Evolutionary conservation across 2,797 vertebrate genomes (phyloP), one percentile per base, ranked within the genome.

Genomic region (Pangasius krempfi): DNA sequence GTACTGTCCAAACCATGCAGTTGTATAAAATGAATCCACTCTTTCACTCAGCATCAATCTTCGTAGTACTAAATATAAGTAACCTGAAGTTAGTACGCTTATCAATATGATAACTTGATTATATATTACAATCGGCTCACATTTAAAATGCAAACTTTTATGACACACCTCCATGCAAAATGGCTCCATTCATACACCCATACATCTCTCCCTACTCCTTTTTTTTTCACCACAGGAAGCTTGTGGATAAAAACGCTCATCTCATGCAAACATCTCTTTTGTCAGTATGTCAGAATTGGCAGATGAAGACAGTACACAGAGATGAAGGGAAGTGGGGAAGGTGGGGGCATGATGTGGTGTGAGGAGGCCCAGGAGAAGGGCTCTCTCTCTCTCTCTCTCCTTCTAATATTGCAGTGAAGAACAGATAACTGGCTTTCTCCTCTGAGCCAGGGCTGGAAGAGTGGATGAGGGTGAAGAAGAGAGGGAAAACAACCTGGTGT

Each of bases 271-370:
- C 84, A 44, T 86, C 85, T 89, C 86, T 88, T 88, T 73, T 78
- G 62, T 56, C 58, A 83, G 79, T 87, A 89, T 89, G 84, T 90
- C 87, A 90, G 87, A 86, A 83, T 56, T 90, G 88, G 87, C 85
- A 88, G 86, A 89, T 84, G 58, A 88, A 87, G 84, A 87, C 78
- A 86, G 75, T 82, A 30, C 20, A 72, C 33, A 58, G 87, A 76
- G 47, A 87, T 84, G 86, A 88, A 88, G 72, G 87, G 88, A 90
- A 85, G 80, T 82, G 44, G 80, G 27, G 68, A 47, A 22, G n/a
- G 76, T 2, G 22, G 85, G 78, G 64, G 78, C 54, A 25, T 52
- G 84, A 56, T 75, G 87, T 84, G 76, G 62, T 72, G 44, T 47
- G 90, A 88, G 68, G 37, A 68, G 50, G 40, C 88, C 64, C 79